Base-by-base conservation (phyloP, 35 echinoderm and acorn worm species). In the Strongylocentrotus purpuratus region DNA sequence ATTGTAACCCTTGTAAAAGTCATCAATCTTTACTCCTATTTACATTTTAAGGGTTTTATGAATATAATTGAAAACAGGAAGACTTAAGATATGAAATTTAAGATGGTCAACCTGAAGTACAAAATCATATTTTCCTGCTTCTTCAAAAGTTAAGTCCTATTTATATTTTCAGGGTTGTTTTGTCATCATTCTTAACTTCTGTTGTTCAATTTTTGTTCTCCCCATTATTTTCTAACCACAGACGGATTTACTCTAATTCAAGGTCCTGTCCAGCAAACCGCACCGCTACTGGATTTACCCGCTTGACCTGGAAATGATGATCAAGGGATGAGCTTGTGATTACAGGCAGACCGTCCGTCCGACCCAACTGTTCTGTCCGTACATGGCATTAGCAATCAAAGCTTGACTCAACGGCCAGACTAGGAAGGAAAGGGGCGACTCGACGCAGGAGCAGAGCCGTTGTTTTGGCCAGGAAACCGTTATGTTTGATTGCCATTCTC, bases 231-330 rank as follows among this genome's bases (percentile, higher is more conserved):
- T n/a, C 85, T 22, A 33, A 45, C 45, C 87, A 89, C 87, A 89
- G 87, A 89, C 87, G 87, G 87, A 89, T 89, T 89, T 89, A 31
- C 33, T 18, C 33, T 89, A 89, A 89, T 89, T 89, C 87, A 89
- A 89, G 87, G 87, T 89, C 87, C 33, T 89, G 87, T 31, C 32
- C 14, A 2, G 25, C 87, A 4, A 20, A 46, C 32, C 33, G 12
- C 33, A 89, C 33, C 20, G 65, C 65, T 78, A 78, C 65, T 89
- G 87, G 87, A 89, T 45, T 18, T 89, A 89, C 87, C 25, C 4
- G 87, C 33, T 89, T 89, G 87, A 33, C 87, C 33, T 46, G 45
- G 87, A 89, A 89, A 45, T 28, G 87, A 20, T 45, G 87, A 89
- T 89, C 87, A 89, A 41, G 45, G 45, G 87, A 89, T 89, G 87